Percentiles rank a stretch among this genome's conserved stretches.
Evolutionary conservation across 2,797 vertebrate species (phyloP).

Genomic region (Phalloptychus januarius): DNA sequence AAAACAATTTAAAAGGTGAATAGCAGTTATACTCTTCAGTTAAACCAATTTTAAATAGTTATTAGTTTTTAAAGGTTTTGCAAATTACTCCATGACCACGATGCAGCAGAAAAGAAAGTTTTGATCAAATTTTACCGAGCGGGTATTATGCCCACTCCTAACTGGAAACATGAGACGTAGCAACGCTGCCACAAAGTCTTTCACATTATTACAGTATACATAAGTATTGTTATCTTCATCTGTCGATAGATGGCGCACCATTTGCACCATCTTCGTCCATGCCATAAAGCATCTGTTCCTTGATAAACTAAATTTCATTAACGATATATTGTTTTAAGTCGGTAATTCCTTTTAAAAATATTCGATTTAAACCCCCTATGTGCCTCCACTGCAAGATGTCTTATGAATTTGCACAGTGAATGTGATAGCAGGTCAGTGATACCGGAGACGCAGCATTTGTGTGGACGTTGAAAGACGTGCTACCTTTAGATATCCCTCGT

Average conservation of each 20-base stretch:
- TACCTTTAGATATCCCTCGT: constrained; percentile 41
- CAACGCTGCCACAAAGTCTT: neutral
- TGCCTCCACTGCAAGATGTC: neutral
- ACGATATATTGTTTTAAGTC: neutral
- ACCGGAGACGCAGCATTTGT: neutral
- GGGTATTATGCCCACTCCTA: neutral
- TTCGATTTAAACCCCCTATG: neutral
- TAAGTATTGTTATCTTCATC: constrained; percentile 12
- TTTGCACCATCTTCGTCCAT: neutral
- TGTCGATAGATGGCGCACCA: constrained; percentile 63
- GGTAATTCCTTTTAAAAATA: neutral
- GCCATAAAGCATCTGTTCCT: neutral
- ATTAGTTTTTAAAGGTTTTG: no score
- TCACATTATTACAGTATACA: neutral
- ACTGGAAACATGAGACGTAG: neutral
- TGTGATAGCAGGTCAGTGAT: constrained; percentile 24
- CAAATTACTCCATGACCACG: no score
- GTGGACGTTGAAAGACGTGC: constrained; percentile 43
- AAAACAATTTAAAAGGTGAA: neutral
- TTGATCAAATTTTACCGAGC: no score
- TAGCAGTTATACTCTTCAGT: neutral
- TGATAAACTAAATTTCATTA: neutral
- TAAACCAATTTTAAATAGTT: no score
- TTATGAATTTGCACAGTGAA: constrained; percentile 11
- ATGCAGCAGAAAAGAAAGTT: no score